Percentiles rank a stretch among this genome's conserved stretches.
Evolutionary conservation across 2,113 vertebrate species (phyloP).

Genomic region (Stegastes partitus): DNA sequence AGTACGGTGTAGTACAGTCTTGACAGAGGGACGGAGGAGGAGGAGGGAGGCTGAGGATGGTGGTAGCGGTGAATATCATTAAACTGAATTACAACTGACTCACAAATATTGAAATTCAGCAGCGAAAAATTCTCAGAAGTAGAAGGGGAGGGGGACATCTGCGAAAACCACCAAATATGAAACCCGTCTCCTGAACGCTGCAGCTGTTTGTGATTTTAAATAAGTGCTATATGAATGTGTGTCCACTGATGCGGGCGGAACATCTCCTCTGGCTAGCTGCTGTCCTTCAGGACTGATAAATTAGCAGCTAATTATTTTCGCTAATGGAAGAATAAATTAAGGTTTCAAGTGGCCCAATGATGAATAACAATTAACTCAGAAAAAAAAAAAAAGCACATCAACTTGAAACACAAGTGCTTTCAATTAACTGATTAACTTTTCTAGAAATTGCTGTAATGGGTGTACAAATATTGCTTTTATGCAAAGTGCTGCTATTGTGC

Average conservation of each 20-base stretch:
- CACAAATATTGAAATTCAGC: slow-evolving; percentile 67
- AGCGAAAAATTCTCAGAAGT: slow-evolving; percentile 41
- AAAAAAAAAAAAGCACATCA: slow-evolving; percentile 38
- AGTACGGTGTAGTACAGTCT: not conserved
- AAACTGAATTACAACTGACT: slow-evolving; percentile 54
- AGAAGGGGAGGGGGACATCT: slow-evolving; percentile 38
- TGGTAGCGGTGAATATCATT: slow-evolving; percentile 18
- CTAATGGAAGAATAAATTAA: slow-evolving; percentile 69
- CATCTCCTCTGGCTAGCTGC: slow-evolving; percentile 59
- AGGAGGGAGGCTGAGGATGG: slow-evolving; percentile 11
- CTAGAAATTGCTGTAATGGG: not conserved
- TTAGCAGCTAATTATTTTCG: slow-evolving; percentile 54
- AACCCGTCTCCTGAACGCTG: slow-evolving; percentile 37
- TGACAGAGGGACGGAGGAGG: too few species aligned
- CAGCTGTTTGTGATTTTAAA: slow-evolving; percentile 76
- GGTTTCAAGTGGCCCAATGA: slow-evolving; percentile 36
- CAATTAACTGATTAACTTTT: slow-evolving; percentile 37
- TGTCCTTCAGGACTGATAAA: slow-evolving; percentile 64
- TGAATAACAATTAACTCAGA: slow-evolving; percentile 47
- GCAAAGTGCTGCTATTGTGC: not conserved
- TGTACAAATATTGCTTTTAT: not conserved
- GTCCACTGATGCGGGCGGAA: slow-evolving; percentile 44
- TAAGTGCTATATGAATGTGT: slow-evolving; percentile 22
- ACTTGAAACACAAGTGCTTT: slow-evolving; percentile 36
- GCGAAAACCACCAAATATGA: slow-evolving; percentile 46